Percentiles rank a stretch among this genome's conserved stretches.
phyloP scores from a whole-genome alignment of 2,888 invertebrate genomes.

The Trichopria drosophilae region DNA sequence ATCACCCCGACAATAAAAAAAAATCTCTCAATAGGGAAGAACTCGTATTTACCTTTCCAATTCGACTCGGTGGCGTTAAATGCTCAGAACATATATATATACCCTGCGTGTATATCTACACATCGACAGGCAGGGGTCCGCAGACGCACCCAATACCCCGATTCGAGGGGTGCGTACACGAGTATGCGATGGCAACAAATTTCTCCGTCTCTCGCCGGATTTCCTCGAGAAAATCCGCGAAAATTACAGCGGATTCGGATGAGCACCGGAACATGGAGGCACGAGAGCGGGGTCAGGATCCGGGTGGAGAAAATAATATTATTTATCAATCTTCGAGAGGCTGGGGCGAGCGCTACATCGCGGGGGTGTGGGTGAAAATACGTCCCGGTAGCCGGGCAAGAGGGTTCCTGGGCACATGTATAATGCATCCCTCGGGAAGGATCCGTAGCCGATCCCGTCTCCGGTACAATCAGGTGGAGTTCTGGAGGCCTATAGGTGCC shows the following conservation, averaged over 20 bases:
- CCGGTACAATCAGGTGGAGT: slow-evolving; percentile 20
- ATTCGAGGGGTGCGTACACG: too few relatives aligned
- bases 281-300: slow-evolving; percentile 14
- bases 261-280: slow-evolving; percentile 14
- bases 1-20: too few relatives aligned
- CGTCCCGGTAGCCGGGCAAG: slow-evolving; percentile 17
- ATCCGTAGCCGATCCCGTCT: slow-evolving; percentile 40
- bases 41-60: too few relatives aligned
- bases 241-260: slow-evolving; percentile 31
- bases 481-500: slow-evolving; percentile 21
- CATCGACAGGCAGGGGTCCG: too few relatives aligned
- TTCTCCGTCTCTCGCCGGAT: too few relatives aligned
- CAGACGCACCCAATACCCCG: too few relatives aligned
- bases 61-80: too few relatives aligned
- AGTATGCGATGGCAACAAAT: too few relatives aligned
- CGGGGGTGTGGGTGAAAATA: slow-evolving; percentile 10
- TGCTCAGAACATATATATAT: too few relatives aligned
- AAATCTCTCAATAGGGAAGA: too few relatives aligned
- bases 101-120: too few relatives aligned
- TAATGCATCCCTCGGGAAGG: slow-evolving; percentile 45
- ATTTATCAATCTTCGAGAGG: slow-evolving; percentile 47
- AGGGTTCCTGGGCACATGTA: slow-evolving; percentile 41
- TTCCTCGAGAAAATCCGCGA: slow-evolving; percentile 39
- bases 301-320: slow-evolving; percentile 43
- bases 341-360: slow-evolving; percentile 12